Evolutionary conservation across 2,797 vertebrate genomes (phyloP).

Genomic region (Urosaurus nigricauda): DNA sequence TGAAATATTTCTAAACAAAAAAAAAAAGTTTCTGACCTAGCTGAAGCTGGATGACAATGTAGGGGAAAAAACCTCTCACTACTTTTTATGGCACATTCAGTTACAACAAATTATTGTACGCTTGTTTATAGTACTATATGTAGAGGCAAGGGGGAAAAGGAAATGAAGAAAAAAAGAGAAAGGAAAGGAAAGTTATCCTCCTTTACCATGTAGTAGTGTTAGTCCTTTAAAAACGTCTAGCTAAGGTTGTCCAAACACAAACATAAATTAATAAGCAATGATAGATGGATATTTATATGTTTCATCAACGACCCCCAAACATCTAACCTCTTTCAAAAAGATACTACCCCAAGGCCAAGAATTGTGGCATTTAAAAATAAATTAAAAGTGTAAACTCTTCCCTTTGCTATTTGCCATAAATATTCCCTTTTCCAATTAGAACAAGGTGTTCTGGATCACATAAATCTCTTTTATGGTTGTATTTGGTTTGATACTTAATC

Average conservation of each 20-base stretch:
- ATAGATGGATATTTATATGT: constrained; percentile 37
- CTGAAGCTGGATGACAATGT: constrained; percentile 17
- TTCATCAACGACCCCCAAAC: constrained; percentile 41
- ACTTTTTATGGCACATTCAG: constrained; percentile 39
- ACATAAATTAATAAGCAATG: constrained; percentile 37
- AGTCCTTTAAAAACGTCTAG: not conserved
- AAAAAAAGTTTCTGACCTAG: not conserved
- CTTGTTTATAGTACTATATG: not conserved
- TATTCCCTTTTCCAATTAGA: constrained; percentile 63
- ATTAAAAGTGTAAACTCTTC: constrained; percentile 55
- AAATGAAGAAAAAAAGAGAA: too few relatives aligned
- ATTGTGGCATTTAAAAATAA: constrained; percentile 48
- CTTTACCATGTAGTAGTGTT: not conserved
- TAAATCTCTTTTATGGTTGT: constrained; percentile 69
- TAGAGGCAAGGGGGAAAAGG: not conserved
- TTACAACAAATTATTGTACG: not conserved
- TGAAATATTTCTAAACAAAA: not conserved
- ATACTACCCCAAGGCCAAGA: constrained; percentile 28
- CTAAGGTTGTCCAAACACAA: not conserved
- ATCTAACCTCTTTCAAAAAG: constrained; percentile 36
- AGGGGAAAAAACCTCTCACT: too few relatives aligned
- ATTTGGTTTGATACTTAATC: constrained; percentile 70
- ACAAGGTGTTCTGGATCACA: constrained; percentile 54
- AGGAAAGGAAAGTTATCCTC: not conserved
- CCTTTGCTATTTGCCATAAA: constrained; percentile 38